A percentile compares a stretch with the other conserved stretches of the same genome.
Evolutionary conservation across 2,797 vertebrate genomes (phyloP).

Genomic region (Phalanger gymnotis): DNA sequence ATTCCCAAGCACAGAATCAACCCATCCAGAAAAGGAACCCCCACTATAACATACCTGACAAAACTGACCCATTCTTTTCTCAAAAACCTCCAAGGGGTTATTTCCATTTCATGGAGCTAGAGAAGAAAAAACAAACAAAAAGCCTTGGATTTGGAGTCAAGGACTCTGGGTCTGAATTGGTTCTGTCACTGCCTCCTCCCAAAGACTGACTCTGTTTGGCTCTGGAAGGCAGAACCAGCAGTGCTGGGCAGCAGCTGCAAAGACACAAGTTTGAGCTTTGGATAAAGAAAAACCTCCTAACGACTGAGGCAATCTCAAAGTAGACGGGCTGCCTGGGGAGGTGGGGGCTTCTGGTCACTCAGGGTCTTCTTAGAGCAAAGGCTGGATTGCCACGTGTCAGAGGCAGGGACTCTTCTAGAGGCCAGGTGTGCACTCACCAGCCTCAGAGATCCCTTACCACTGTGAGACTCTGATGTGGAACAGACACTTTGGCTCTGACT

Average conservation of each 20-base stretch:
- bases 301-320: background rate
- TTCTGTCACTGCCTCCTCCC: background rate
- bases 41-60: background rate
- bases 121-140: background rate
- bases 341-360: too few relatives aligned
- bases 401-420: background rate
- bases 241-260: background rate
- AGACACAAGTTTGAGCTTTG: background rate
- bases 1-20: background rate
- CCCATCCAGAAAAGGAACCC: background rate
- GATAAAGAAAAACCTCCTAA: background rate
- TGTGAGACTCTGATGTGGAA: background rate
- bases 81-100: background rate
- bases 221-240: background rate
- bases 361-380: background rate
- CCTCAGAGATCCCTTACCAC: background rate
- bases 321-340: background rate
- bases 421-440: too few relatives aligned
- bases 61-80: background rate
- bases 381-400: background rate
- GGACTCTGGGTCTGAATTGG: background rate
- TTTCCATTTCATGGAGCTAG: background rate
- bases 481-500: background rate
- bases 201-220: background rate
- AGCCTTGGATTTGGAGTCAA: background rate